Conservation (phyloP, 30 jellyfish, hydroid and myxozoan species). For the Catostylus mosaicus region DNA sequence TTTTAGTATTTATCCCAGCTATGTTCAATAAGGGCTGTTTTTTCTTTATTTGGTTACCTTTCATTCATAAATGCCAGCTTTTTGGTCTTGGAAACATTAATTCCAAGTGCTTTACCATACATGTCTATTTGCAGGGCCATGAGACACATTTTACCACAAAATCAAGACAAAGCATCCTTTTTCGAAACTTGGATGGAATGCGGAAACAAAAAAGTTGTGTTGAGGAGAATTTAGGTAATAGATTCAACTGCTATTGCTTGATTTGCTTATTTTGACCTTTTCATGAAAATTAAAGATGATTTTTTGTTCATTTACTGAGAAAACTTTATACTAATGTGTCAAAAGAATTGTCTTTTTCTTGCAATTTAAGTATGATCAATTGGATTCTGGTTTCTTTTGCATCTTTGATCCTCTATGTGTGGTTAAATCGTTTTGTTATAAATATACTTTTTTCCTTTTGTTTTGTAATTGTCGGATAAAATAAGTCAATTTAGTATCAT, state of each 20-base stretch:
- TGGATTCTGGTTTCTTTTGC: too few relatives aligned
- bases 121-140: not conserved
- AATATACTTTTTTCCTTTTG: too few relatives aligned
- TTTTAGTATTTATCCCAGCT: not conserved
- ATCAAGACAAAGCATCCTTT: constrained; percentile 12
- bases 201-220: constrained; percentile 16
- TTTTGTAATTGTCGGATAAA: too few relatives aligned
- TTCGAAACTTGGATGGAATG: constrained; percentile 43
- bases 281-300: too few relatives aligned
- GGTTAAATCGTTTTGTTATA: not conserved
- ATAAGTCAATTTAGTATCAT: too few relatives aligned
- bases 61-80: not conserved
- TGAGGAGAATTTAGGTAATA: constrained; percentile 62
- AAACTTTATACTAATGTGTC: too few relatives aligned
- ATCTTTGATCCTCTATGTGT: not conserved
- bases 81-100: not conserved
- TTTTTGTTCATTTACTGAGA: too few relatives aligned
- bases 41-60: not conserved
- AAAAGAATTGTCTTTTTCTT: too few relatives aligned
- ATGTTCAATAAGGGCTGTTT: not conserved
- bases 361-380: not conserved
- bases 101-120: too few relatives aligned
- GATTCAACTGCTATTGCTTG: not conserved
- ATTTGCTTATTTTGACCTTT: not conserved
- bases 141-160: not conserved